phyloP scores from a whole-genome alignment of 2,888 invertebrate genomes.

The Oligia fasciuncula region DNA sequence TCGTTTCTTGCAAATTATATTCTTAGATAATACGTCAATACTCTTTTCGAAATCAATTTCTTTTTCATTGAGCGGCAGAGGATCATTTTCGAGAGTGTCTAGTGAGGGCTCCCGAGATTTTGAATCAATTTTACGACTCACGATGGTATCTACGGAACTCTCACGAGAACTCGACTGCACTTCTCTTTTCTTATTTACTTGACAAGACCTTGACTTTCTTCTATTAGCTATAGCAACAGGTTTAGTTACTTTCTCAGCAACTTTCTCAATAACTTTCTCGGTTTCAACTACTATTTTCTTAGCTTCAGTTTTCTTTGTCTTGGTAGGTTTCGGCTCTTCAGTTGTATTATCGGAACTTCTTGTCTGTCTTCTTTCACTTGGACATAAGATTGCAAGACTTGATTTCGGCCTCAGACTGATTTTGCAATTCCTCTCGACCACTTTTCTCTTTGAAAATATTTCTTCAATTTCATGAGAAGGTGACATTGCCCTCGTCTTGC shows the following conservation, averaged over 20 bases:
- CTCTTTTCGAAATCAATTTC: constrained; percentile 89
- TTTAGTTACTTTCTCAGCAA: constrained; percentile 71
- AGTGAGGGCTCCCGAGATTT: constrained; percentile 86
- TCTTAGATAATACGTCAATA: constrained; percentile 85
- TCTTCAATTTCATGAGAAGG: constrained; percentile 91
- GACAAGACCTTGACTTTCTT: constrained; percentile 86
- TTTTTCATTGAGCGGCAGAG: constrained; percentile 89
- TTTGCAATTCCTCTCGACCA: constrained; percentile 81
- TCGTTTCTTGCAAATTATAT: constrained; percentile 88
- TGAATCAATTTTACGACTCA: constrained; percentile 78
- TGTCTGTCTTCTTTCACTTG: constrained; percentile 83
- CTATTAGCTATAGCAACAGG: constrained; percentile 78
- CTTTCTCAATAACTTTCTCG: constrained; percentile 74
- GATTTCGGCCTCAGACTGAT: constrained; percentile 84
- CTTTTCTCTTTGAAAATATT: constrained; percentile 86
- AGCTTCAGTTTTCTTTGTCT: constrained; percentile 76
- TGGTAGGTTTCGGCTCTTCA: constrained; percentile 77
- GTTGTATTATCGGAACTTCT: constrained; percentile 82
- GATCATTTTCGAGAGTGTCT: constrained; percentile 89
- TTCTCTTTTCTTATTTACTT: constrained; percentile 81
- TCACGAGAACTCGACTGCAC: constrained; percentile 86
- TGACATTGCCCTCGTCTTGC: constrained; percentile 90
- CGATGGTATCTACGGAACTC: constrained; percentile 85
- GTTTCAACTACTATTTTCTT: constrained; percentile 73
- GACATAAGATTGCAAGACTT: constrained; percentile 84